These are phyloP conservation scores for Rhabdomys dilectus DNA, from an alignment of 2,113 vertebrate genomes.

Conservation along the genomic window DNA sequence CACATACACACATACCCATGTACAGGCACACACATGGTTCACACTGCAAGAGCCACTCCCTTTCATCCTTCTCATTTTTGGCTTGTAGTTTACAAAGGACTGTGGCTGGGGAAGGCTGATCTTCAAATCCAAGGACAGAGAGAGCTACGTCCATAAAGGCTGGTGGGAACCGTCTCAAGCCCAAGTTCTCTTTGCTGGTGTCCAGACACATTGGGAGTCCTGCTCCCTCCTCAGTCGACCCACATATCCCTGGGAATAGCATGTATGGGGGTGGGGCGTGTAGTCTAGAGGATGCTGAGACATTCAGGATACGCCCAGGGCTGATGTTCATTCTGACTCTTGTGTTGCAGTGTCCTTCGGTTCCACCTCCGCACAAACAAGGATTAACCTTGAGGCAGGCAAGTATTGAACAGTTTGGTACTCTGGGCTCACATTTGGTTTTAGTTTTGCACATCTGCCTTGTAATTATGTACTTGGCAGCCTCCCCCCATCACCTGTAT, in stretches of 20 bases:
- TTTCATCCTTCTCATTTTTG: background rate
- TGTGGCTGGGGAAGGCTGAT: background rate
- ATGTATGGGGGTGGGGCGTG: background rate
- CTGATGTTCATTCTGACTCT: rapidly evolving
- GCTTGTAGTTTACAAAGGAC: background rate
- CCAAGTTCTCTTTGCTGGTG: background rate
- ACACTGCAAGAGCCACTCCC: background rate
- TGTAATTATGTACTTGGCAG: background rate
- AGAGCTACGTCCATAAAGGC: background rate
- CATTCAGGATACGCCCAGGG: no score
- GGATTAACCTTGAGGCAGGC: rapidly evolving
- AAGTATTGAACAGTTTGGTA: background rate
- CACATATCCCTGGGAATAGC: rapidly evolving
- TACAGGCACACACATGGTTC: background rate
- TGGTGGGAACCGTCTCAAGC: background rate
- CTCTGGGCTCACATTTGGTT: background rate
- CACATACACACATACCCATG: background rate
- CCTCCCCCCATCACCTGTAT: background rate
- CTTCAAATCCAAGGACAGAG: background rate
- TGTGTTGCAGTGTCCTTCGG: rapidly evolving
- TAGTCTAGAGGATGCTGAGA: background rate
- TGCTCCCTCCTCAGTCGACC: background rate
- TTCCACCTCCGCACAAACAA: rapidly evolving
- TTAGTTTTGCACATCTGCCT: background rate
- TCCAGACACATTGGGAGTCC: background rate